Percentiles rank a stretch among this genome's conserved stretches.
Evolutionary conservation across 2,888 invertebrate genomes (phyloP).

Genomic region (Erynnis tages): DNA sequence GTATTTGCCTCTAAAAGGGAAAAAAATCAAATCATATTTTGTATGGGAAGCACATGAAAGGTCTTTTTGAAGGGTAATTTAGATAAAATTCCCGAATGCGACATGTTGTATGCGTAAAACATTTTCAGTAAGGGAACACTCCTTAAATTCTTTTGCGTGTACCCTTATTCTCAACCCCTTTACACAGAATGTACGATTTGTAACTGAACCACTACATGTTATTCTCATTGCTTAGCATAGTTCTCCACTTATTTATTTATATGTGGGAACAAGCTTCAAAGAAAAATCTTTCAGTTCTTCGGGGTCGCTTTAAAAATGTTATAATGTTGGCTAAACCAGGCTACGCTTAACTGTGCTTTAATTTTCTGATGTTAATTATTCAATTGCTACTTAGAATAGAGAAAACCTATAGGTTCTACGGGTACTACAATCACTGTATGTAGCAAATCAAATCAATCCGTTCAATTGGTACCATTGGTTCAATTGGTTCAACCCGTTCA

Average conservation of each 20-base stretch:
- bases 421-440: no score
- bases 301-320: no score
- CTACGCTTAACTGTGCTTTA: no score
- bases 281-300: no score
- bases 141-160: conserved; percentile 8
- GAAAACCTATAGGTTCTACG: no score
- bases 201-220: not conserved
- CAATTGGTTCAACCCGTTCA: no score
- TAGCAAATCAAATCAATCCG: no score
- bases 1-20: conserved; percentile 48
- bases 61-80: conserved; percentile 45
- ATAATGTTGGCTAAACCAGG: no score
- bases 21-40: conserved; percentile 59
- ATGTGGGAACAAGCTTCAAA: not conserved
- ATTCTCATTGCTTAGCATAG: not conserved
- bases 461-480: no score
- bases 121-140: not conserved
- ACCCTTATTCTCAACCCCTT: not conserved
- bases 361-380: no score
- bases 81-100: conserved; percentile 38
- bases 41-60: conserved; percentile 41
- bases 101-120: conserved; percentile 13
- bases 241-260: not conserved
- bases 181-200: not conserved
- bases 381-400: no score